These are phyloP conservation scores for Cepphus grylle DNA, from an alignment of 2,113 vertebrate species.

Conservation along the genomic window DNA sequence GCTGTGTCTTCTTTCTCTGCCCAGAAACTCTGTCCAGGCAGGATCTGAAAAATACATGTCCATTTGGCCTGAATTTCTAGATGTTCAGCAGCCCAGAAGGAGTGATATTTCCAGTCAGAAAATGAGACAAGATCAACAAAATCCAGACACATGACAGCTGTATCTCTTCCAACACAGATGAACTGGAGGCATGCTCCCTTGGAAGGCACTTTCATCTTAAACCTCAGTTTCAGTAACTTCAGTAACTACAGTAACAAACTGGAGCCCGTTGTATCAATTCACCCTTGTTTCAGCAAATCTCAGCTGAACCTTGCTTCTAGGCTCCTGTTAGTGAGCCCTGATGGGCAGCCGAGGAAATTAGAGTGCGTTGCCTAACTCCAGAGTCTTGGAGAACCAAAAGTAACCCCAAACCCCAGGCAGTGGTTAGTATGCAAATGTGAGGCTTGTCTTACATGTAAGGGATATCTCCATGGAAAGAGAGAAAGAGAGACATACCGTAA, in stretches of 20 bases:
- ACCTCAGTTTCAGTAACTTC: background rate
- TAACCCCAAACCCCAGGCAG: background rate
- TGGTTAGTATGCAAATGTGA: background rate
- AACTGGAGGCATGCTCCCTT: background rate
- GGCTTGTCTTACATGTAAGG: background rate
- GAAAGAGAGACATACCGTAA: background rate
- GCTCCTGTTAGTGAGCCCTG: background rate
- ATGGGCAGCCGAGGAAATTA: background rate
- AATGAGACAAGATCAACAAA: background rate
- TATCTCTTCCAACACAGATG: background rate
- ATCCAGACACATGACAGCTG: background rate
- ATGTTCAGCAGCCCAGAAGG: background rate
- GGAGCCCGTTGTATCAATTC: background rate
- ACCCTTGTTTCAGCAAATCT: background rate
- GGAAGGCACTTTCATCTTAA: background rate
- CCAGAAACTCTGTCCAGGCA: background rate
- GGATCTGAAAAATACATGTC: background rate
- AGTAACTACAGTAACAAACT: background rate
- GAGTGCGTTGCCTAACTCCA: background rate
- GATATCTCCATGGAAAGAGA: background rate
- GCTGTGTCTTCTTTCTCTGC: background rate
- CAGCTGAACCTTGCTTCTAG: background rate
- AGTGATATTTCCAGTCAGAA: conserved; percentile 2
- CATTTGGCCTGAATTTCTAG: background rate
- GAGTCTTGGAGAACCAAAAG: background rate